A percentile compares a stretch with the other conserved stretches of the same genome.
phyloP scores from a whole-genome alignment of 2,888 invertebrate genomes.

The Lypha dubia region DNA sequence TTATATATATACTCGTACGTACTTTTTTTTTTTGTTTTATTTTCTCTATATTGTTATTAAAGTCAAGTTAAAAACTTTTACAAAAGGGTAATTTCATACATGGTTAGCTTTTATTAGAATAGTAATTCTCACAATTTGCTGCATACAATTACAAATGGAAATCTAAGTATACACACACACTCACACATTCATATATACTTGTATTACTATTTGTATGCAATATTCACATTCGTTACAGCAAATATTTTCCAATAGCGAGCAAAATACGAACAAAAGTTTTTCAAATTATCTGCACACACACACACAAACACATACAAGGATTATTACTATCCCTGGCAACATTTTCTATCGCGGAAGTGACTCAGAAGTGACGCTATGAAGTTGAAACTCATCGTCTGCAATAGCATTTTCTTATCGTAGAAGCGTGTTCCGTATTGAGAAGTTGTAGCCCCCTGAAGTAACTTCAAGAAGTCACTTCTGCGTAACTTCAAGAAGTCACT shows the following conservation, averaged over 20 bases:
- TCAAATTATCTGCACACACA: neutral
- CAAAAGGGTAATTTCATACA: slow-evolving; percentile 72
- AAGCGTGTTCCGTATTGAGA: too few species aligned
- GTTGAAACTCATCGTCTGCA: too few species aligned
- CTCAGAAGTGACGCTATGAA: too few species aligned
- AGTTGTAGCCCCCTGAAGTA: too few species aligned
- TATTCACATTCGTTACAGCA: slow-evolving; percentile 31
- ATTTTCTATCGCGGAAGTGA: too few species aligned
- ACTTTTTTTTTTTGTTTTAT: slow-evolving; percentile 21
- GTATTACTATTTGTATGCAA: neutral
- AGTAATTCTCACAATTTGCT: slow-evolving; percentile 71
- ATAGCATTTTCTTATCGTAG: too few species aligned
- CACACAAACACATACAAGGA: slow-evolving; percentile 7
- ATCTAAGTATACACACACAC: neutral
- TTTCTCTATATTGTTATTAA: slow-evolving; percentile 50
- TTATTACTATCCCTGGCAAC: neutral
- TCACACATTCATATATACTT: neutral
- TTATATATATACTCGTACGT: neutral
- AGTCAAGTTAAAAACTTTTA: slow-evolving; percentile 70
- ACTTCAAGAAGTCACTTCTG: too few species aligned
- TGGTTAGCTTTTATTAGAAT: slow-evolving; percentile 72
- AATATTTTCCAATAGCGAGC: slow-evolving; percentile 44
- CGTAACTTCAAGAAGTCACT: too few species aligned
- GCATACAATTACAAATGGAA: slow-evolving; percentile 56
- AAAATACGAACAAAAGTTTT: slow-evolving; percentile 29